phyloP scores from a whole-genome alignment of 2,113 vertebrate species.

The Oenanthe melanoleuca region DNA sequence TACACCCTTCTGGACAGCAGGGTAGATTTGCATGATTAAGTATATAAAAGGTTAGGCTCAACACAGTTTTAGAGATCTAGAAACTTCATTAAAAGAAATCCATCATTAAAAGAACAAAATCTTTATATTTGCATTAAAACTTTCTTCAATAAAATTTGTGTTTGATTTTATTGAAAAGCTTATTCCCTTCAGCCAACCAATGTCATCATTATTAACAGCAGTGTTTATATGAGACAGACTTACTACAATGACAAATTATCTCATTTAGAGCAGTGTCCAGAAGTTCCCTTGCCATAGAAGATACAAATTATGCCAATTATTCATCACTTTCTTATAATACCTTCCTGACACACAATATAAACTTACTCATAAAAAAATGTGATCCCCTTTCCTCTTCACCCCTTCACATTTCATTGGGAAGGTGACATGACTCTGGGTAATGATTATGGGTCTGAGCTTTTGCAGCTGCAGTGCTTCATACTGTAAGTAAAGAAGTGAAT shows the following conservation, averaged over 20 bases:
- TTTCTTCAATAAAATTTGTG: neutral
- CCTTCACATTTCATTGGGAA: neutral
- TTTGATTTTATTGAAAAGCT: neutral
- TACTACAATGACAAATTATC: constrained; percentile 20
- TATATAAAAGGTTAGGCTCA: neutral
- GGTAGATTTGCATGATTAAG: neutral
- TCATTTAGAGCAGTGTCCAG: constrained; percentile 12
- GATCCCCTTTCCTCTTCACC: neutral
- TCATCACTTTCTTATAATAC: constrained; percentile 23
- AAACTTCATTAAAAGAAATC: neutral
- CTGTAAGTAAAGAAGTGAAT: neutral
- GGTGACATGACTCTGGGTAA: neutral
- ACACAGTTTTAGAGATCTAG: neutral
- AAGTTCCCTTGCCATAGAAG: constrained; percentile 21
- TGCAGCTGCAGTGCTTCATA: neutral
- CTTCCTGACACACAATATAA: neutral
- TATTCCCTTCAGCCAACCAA: constrained; percentile 3
- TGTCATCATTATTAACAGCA: neutral
- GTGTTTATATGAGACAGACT: constrained; percentile 1
- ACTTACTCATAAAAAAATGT: neutral
- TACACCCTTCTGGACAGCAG: neutral
- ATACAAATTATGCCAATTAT: constrained; percentile 46
- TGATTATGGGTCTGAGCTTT: neutral
- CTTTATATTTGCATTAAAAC: neutral
- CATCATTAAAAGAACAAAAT: neutral